Evolutionary conservation across 2,797 vertebrate genomes (phyloP).

Genomic region (Ctenopoma kingsleyae): DNA sequence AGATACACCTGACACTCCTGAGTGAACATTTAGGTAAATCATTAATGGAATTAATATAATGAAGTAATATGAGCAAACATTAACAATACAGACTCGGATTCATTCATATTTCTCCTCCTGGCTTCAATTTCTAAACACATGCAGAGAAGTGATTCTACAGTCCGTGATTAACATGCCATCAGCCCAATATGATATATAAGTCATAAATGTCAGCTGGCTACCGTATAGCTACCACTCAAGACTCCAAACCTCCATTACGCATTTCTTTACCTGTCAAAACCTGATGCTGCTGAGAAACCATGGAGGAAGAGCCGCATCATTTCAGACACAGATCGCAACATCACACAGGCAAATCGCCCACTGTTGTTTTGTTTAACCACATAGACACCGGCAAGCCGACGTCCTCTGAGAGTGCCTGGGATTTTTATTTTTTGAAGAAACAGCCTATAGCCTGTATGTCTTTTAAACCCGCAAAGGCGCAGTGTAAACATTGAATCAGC

Average conservation of each 20-base stretch:
- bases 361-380: conserved; percentile 30
- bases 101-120: too few relatives aligned
- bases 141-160: not conserved
- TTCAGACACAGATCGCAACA: conserved; percentile 34
- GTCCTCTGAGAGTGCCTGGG: conserved; percentile 3
- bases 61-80: not conserved
- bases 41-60: not conserved
- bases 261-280: conserved; percentile 34
- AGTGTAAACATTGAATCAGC: conserved; percentile 45
- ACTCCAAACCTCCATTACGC: conserved; percentile 20
- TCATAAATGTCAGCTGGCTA: conserved; percentile 16
- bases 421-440: not conserved
- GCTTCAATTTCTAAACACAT: not conserved
- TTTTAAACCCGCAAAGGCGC: conserved; percentile 49
- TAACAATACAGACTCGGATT: not conserved
- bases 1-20: not conserved
- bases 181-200: conserved; percentile 19
- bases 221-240: not conserved
- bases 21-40: not conserved
- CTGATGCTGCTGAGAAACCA: conserved; percentile 6
- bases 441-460: conserved; percentile 10
- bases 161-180: conserved; percentile 1
- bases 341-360: conserved; percentile 32
- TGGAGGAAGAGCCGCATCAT: conserved; percentile 40
- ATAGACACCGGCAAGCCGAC: conserved; percentile 13